Conservation (phyloP, 2,888 invertebrate species). For the Onthophagus sagittarius region DNA sequence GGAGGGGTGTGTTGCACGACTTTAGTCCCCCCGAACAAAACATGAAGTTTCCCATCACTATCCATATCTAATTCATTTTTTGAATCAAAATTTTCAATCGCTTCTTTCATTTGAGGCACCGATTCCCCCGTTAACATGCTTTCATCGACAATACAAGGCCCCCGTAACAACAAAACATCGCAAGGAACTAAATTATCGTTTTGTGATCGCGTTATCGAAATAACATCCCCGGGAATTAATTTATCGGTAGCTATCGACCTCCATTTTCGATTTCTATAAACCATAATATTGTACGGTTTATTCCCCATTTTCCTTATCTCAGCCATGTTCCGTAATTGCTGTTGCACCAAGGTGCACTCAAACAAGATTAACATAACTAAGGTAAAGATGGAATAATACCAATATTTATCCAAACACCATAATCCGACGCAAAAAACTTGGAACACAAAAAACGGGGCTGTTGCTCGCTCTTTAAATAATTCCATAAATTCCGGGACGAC, state of each 20-base stretch:
- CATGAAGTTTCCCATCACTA: slow-evolving; percentile 85
- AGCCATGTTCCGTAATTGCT: slow-evolving; percentile 96
- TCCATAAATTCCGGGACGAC: slow-evolving; percentile 96
- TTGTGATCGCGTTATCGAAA: slow-evolving; percentile 85
- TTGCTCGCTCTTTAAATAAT: slow-evolving; percentile 94
- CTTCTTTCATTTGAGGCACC: slow-evolving; percentile 99
- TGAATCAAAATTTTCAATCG: slow-evolving; percentile 70
- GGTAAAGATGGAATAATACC: slow-evolving; percentile 97
- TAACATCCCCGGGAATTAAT: slow-evolving; percentile 92
- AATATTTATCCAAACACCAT: slow-evolving; percentile 99
- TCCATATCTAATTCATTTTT: slow-evolving; percentile 74
- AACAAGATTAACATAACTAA: slow-evolving; percentile 93
- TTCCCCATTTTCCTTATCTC: slow-evolving; percentile 99
- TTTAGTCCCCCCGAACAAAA: slow-evolving; percentile 95
- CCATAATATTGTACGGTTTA: slow-evolving; percentile 88
- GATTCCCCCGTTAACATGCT: slow-evolving; percentile 98
- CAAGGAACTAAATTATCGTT: slow-evolving; percentile 94
- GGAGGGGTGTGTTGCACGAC: slow-evolving; percentile 97
- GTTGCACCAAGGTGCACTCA: slow-evolving; percentile 92
- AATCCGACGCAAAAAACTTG: slow-evolving; percentile 98
- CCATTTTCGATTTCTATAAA: slow-evolving; percentile 90
- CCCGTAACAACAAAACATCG: slow-evolving; percentile 88
- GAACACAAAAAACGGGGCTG: slow-evolving; percentile 99
- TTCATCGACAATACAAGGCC: slow-evolving; percentile 97
- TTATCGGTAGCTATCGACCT: slow-evolving; percentile 79